Conservation (phyloP, 2,113 vertebrate species). For the Podilymbus podiceps region DNA sequence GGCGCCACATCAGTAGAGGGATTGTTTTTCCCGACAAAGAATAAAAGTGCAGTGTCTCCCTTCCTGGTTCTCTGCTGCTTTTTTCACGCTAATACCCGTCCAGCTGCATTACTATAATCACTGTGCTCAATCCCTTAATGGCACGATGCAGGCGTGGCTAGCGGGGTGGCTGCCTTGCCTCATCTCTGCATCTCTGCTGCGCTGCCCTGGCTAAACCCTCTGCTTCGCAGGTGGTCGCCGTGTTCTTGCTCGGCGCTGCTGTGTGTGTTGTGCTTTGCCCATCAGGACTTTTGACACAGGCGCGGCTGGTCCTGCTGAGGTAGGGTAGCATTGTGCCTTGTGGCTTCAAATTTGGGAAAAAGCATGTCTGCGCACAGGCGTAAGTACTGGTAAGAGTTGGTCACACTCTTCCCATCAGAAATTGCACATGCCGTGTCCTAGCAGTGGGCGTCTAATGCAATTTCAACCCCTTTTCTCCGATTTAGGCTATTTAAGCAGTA, state of each 20-base stretch:
- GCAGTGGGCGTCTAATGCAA: background rate
- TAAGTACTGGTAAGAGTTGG: background rate
- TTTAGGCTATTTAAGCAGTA: background rate
- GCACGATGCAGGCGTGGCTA: background rate
- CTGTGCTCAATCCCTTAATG: background rate
- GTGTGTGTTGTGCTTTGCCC: background rate
- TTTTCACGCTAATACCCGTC: constrained; percentile 3
- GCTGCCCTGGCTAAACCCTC: background rate
- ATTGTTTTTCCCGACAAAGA: background rate
- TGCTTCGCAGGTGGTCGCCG: fast-evolving
- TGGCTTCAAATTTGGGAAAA: background rate
- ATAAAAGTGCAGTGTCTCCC: background rate
- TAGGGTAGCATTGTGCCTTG: fast-evolving
- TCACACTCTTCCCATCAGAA: background rate
- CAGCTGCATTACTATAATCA: background rate
- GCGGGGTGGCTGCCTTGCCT: background rate
- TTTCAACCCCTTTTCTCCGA: background rate
- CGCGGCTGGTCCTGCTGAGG: background rate
- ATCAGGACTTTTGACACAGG: background rate
- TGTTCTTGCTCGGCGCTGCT: background rate
- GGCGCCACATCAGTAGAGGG: background rate
- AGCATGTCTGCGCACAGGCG: background rate
- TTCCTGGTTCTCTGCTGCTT: background rate
- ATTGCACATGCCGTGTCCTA: fast-evolving
- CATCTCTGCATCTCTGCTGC: background rate